Evolutionary conservation across 2,888 invertebrate genomes (phyloP).

Genomic region (Xestia xanthographa): DNA sequence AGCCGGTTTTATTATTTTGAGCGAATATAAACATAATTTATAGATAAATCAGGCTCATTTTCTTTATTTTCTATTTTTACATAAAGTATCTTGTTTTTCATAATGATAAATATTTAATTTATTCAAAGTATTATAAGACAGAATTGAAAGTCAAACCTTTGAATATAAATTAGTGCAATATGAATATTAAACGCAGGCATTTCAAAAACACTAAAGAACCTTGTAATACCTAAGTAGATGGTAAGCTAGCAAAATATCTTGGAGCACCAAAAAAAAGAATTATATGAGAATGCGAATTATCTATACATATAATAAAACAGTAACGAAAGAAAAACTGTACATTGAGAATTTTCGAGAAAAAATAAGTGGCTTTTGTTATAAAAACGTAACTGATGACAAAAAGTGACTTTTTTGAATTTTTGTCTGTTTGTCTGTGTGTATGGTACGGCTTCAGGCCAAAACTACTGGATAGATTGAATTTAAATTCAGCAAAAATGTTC

Average conservation of each 20-base stretch:
- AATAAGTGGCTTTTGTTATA: no score
- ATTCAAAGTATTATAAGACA: background rate
- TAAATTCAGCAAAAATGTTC: no score
- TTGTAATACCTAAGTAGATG: background rate
- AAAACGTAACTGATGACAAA: no score
- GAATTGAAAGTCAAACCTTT: background rate
- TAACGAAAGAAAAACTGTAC: no score
- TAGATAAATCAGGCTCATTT: slow-evolving; percentile 24
- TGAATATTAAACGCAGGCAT: background rate
- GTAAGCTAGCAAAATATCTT: background rate
- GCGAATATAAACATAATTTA: slow-evolving; percentile 12
- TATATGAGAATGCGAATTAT: background rate
- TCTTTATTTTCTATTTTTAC: background rate
- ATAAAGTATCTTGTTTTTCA: background rate
- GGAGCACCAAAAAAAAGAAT: background rate
- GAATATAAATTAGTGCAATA: background rate
- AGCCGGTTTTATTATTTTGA: slow-evolving; percentile 51
- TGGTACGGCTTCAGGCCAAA: no score
- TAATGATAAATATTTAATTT: background rate
- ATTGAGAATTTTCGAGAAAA: no score
- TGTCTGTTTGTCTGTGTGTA: no score
- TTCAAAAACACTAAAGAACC: background rate
- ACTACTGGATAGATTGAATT: no score
- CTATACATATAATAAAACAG: background rate
- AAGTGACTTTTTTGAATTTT: no score